Evolutionary conservation across 2,797 vertebrate species (phyloP).

Genomic region (Emydoidea blandingii): DNA sequence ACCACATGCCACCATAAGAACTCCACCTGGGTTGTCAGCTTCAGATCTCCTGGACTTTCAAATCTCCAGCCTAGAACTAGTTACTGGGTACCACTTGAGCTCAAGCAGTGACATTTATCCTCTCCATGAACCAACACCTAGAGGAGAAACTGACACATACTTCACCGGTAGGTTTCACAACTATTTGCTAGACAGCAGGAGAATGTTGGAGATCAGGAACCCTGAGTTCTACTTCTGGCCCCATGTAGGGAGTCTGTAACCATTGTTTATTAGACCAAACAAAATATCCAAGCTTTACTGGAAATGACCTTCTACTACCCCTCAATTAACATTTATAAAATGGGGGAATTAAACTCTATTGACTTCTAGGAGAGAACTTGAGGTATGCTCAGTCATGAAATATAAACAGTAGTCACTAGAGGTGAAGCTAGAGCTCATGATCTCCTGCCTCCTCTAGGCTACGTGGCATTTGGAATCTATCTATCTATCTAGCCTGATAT

Average conservation of each 20-base stretch:
- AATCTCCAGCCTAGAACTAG: constrained; percentile 22
- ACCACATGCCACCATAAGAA: not conserved
- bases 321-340: constrained; percentile 23
- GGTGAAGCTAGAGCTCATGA: constrained; percentile 13
- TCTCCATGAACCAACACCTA: constrained; percentile 61
- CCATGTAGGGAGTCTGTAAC: not conserved
- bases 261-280: not conserved
- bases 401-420: constrained; percentile 19
- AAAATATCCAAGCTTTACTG: constrained; percentile 40
- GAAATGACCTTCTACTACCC: constrained; percentile 3
- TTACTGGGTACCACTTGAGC: constrained; percentile 31
- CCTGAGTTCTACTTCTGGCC: not conserved
- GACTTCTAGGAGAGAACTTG: constrained; percentile 24
- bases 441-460: not conserved
- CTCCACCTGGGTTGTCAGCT: constrained; percentile 10
- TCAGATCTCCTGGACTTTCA: not conserved
- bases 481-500: not conserved
- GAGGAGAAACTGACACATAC: constrained; percentile 65
- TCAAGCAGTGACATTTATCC: constrained; percentile 56
- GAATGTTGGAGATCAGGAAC: constrained; percentile 40
- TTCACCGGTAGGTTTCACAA: constrained; percentile 26
- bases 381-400: constrained; percentile 43
- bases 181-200: constrained; percentile 22
- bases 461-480: not conserved
- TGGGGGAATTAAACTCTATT: constrained; percentile 39